phyloP scores from a whole-genome alignment of 2,797 vertebrate genomes.

The Spinibarbus caldwelli region DNA sequence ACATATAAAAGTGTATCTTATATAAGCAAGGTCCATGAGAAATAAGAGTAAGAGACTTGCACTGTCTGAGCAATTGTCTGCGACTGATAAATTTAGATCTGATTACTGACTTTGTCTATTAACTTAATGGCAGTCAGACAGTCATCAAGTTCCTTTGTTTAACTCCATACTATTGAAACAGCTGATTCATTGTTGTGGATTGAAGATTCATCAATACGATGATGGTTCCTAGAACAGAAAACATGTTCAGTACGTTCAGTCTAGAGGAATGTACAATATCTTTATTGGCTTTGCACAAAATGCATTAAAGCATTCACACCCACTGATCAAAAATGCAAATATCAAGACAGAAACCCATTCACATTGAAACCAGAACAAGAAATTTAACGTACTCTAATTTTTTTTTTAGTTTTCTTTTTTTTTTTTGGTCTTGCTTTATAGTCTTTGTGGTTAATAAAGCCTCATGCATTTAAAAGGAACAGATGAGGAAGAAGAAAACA shows the following conservation, averaged over 20 bases:
- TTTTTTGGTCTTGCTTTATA: slow-evolving; percentile 16
- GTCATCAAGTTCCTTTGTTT: slow-evolving; percentile 11
- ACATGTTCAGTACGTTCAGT: background rate
- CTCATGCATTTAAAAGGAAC: slow-evolving; percentile 10
- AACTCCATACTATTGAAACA: background rate
- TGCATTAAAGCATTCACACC: slow-evolving; percentile 66
- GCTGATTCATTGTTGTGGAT: slow-evolving; percentile 13
- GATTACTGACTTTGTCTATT: background rate
- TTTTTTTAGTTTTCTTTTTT: background rate
- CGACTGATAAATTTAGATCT: background rate
- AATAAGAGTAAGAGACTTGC: background rate
- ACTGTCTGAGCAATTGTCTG: background rate
- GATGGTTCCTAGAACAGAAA: slow-evolving; percentile 8
- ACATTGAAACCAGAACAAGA: slow-evolving; percentile 42
- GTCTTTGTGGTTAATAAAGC: slow-evolving; percentile 11
- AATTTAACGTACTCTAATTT: background rate
- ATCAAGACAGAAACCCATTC: slow-evolving; percentile 53
- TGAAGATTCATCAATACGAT: background rate
- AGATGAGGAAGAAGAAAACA: background rate
- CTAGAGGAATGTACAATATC: slow-evolving; percentile 55
- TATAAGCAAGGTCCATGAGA: background rate
- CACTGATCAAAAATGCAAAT: slow-evolving; percentile 70
- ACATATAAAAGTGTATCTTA: slow-evolving; percentile 4
- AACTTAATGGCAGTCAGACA: background rate
- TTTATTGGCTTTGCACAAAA: slow-evolving; percentile 70